Evolutionary conservation across 1,140 invertebrate genomes (phyloP).

Genomic region (Zaprionus inermis): DNA sequence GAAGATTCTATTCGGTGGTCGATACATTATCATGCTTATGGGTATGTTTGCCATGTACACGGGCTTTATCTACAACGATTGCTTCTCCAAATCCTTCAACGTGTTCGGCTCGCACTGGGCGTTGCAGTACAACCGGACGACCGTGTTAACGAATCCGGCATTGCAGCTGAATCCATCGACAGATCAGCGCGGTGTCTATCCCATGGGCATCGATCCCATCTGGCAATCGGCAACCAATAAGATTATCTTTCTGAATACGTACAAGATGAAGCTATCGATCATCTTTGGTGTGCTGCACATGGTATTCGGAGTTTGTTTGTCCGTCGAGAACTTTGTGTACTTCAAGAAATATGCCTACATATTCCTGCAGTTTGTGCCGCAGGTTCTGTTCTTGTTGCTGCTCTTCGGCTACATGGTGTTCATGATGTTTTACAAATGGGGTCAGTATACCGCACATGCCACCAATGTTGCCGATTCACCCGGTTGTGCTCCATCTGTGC

Average conservation of each 20-base stretch:
- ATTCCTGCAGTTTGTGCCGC: conserved; percentile 95
- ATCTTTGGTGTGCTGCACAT: conserved; percentile 98
- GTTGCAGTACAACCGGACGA: conserved; percentile 86
- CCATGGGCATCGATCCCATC: conserved; percentile 88
- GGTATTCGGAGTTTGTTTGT: conserved; percentile 96
- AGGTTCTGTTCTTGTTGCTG: conserved; percentile 94
- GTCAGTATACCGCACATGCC: conserved; percentile 88
- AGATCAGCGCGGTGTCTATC: conserved; percentile 81
- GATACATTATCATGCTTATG: conserved; percentile 99
- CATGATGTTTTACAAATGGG: conserved; percentile 97
- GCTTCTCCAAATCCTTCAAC: conserved; percentile 98
- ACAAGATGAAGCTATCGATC: conserved; percentile 99
- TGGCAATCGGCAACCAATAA: conserved; percentile 97
- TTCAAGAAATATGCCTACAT: conserved; percentile 92
- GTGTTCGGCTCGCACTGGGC: conserved; percentile 95
- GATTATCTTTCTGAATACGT: conserved; percentile 98
- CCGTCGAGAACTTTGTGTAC: conserved; percentile 95
- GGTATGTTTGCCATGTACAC: conserved; percentile 98
- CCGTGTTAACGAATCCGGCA: conserved; percentile 84
- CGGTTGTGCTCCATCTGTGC: conserved; percentile 94
- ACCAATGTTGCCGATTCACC: conserved; percentile 84
- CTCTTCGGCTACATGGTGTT: conserved; percentile 97
- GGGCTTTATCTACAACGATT: conserved; percentile 98
- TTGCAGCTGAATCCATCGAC: conserved; percentile 88
- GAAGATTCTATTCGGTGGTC: conserved; percentile 97